phyloP scores from a whole-genome alignment of 2,113 vertebrate genomes.

The Apistogramma diplotaenia region DNA sequence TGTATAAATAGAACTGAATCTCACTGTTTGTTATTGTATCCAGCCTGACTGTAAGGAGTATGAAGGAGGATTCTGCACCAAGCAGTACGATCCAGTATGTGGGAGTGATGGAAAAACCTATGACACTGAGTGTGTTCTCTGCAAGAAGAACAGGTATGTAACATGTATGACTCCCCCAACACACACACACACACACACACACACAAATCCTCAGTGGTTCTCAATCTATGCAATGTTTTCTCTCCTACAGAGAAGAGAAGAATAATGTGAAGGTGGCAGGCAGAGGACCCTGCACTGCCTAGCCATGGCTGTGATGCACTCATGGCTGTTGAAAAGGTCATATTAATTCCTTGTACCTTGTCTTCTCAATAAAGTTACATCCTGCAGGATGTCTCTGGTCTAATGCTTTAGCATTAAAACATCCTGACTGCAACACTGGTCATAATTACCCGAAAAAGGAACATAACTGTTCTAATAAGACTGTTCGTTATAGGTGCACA shows the following conservation, averaged over 20 bases:
- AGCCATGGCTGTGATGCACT: not conserved
- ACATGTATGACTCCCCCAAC: not conserved
- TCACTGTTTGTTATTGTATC: not conserved
- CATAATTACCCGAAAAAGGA: not conserved
- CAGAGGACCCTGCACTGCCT: not conserved
- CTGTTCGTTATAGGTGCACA: not conserved
- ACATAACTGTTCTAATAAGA: not conserved
- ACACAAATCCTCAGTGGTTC: not conserved
- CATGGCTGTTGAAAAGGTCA: not conserved
- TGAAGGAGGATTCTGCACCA: slow-evolving; percentile 18
- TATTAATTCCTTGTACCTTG: not conserved
- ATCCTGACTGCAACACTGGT: not conserved
- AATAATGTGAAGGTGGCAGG: slow-evolving; percentile 7
- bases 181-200: not conserved
- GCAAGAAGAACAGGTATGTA: slow-evolving; percentile 51
- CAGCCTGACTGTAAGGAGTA: slow-evolving; percentile 26
- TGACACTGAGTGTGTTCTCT: slow-evolving; percentile 62
- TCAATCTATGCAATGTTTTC: not conserved
- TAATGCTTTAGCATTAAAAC: not conserved
- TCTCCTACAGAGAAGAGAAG: not conserved
- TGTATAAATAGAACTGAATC: no score
- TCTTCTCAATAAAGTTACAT: not conserved
- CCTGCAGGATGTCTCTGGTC: not conserved
- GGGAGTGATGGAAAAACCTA: slow-evolving; percentile 59
- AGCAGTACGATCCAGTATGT: slow-evolving; percentile 62